These are phyloP conservation scores for Apus apus DNA, from an alignment of 2,113 vertebrate genomes.

Conservation along the genomic window DNA sequence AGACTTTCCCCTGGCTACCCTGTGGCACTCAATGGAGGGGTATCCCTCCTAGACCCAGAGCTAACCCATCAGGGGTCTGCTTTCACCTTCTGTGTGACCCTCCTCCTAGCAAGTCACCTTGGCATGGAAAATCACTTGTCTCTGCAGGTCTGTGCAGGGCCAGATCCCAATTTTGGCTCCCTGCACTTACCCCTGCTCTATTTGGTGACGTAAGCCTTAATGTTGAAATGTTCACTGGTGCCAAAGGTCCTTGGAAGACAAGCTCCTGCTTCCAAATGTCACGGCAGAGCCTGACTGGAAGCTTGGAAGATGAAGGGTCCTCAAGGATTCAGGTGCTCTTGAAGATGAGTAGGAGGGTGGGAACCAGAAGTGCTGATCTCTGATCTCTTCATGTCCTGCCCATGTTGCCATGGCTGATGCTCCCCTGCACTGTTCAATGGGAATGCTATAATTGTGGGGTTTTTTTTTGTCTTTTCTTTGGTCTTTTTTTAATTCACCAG, in stretches of 20 bases:
- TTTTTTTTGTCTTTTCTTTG: background rate
- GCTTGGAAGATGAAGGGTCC: background rate
- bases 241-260: background rate
- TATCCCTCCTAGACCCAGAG: background rate
- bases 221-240: background rate
- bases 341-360: background rate
- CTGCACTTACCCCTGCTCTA: background rate
- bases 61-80: background rate
- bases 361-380: background rate
- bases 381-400: rapidly evolving
- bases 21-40: background rate
- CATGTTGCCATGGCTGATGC: background rate
- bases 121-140: background rate
- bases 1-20: background rate
- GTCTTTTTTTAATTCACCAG: background rate
- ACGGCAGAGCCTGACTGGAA: background rate
- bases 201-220: background rate
- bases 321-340: background rate
- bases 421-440: background rate
- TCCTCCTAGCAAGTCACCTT: background rate
- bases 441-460: background rate
- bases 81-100: background rate
- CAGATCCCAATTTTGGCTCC: background rate
- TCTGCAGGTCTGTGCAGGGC: background rate
- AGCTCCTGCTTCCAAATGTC: background rate